A percentile compares a stretch with the other conserved stretches of the same genome.
phyloP scores from a whole-genome alignment of 1,140 invertebrate species.

The Thaumetopoea pityocampa region DNA sequence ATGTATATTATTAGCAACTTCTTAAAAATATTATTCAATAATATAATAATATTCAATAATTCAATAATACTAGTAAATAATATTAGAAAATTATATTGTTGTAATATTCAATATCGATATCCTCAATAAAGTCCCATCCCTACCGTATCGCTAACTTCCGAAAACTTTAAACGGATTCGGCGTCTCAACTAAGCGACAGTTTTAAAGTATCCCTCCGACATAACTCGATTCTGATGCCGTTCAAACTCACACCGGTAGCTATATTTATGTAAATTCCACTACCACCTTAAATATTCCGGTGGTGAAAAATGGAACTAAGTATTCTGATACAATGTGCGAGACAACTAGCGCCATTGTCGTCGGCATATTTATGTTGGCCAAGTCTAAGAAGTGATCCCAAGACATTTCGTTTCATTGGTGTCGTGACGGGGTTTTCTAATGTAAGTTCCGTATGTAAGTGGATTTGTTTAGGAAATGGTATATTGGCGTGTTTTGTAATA shows the following conservation, averaged over 20 bases:
- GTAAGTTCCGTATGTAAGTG: slow-evolving; percentile 41
- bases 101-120: slow-evolving; percentile 43
- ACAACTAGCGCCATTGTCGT: slow-evolving; percentile 23
- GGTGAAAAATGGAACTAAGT: slow-evolving; percentile 11
- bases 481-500: too few species aligned
- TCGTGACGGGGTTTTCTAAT: slow-evolving; percentile 60
- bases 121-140: slow-evolving; percentile 15
- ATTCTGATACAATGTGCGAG: slow-evolving; percentile 6
- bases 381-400: slow-evolving; percentile 29
- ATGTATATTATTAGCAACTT: too few species aligned
- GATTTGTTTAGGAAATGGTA: slow-evolving; percentile 29
- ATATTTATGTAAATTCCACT: slow-evolving; percentile 68
- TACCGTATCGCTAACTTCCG: slow-evolving; percentile 34
- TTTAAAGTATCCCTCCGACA: slow-evolving; percentile 63
- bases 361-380: slow-evolving; percentile 26
- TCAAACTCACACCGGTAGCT: slow-evolving; percentile 48
- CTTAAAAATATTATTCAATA: too few species aligned
- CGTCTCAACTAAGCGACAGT: slow-evolving; percentile 73
- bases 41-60: too few species aligned
- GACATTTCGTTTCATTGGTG: slow-evolving; percentile 52
- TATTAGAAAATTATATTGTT: too few species aligned
- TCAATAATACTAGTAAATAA: too few species aligned
- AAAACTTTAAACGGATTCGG: slow-evolving; percentile 71
- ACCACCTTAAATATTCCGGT: slow-evolving; percentile 42
- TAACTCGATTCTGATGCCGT: slow-evolving; percentile 68